Evolutionary conservation across 2,113 vertebrate species (phyloP), one percentile per base, ranked within the genome.

Genomic region (Zapornia atra): DNA sequence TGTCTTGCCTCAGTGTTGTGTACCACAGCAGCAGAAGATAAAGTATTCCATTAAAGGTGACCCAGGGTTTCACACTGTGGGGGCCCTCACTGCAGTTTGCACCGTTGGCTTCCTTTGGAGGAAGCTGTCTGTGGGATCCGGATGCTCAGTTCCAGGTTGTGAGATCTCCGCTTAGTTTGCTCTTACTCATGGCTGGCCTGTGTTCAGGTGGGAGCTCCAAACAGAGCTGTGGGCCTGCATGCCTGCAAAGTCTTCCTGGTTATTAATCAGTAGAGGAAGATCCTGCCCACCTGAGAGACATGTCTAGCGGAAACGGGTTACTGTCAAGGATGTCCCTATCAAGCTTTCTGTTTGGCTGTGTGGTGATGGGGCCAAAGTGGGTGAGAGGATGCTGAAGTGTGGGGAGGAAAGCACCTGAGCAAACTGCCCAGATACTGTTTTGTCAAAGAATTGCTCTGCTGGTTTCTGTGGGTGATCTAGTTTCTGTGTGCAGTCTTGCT

Each of bases 31-130:
- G 60, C n/a, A 77, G 63, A 60, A 63, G 16, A 25, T 68, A 51
- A 28, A 72, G 38, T 9, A 77, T 12, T 0, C 20, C 33, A 8
- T 50, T 88, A 50, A 50, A 80, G 80, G 59, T 5, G 25, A 20
- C 12, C 8, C 33, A 17, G 28, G 33, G 18, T 25, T 11, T 66
- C 7, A 1, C 3, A 3, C 2, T 5, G 6, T 38, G 24, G 20
- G n/a, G 8, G 3, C 10, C 6, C 13, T 79, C 1, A 0, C 26
- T 6, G 0, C 57, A 11, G 22, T 61, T 29, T 33, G 22, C 36
- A 51, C 10, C 0, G 0, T 81, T 12, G 0, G 2, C 16, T 53
- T 71, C 48, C 48, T 68, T 68, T 0, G 2, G 28, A 77, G 50
- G 63, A 65, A 34, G 59, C 59, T 63, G 36, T 50, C 0, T 5